These are phyloP conservation scores for Blastobasis adustella DNA, from an alignment of 2,888 invertebrate genomes.

Conservation along the genomic window DNA sequence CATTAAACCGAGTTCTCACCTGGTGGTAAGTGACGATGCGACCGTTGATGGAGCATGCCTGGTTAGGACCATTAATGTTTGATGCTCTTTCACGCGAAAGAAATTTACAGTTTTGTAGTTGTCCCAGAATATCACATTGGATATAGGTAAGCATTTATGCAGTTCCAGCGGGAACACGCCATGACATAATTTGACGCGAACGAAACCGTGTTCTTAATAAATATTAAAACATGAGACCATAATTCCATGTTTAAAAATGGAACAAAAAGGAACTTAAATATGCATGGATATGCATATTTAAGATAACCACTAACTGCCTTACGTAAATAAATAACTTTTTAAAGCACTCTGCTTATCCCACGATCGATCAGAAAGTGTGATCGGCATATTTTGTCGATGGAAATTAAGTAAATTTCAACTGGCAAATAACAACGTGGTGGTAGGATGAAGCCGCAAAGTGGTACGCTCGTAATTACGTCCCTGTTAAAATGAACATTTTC, in stretches of 20 bases:
- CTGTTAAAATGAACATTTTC: conserved; percentile 2
- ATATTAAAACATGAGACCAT: conserved; percentile 16
- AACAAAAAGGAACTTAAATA: conserved; percentile 2
- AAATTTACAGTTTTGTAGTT: too few species aligned
- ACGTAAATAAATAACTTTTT: conserved; percentile 51
- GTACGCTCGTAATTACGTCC: conserved; percentile 18
- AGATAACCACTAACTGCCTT: conserved; percentile 41
- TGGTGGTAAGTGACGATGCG: too few species aligned
- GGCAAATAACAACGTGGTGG: conserved; percentile 25
- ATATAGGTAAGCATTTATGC: too few species aligned
- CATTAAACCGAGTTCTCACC: too few species aligned
- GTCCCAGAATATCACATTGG: too few species aligned
- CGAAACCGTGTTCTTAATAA: not conserved
- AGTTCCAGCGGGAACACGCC: too few species aligned
- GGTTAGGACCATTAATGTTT: too few species aligned
- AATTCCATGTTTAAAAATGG: conserved; percentile 2
- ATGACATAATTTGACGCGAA: too few species aligned
- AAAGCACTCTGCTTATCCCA: conserved; percentile 43
- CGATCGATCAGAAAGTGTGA: conserved; percentile 45
- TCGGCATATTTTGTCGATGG: conserved; percentile 36
- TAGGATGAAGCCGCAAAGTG: conserved; percentile 10
- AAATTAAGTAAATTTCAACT: conserved; percentile 25
- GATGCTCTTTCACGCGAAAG: too few species aligned
- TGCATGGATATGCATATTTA: conserved; percentile 54
- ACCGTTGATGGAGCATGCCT: too few species aligned